phyloP scores from a whole-genome alignment of 1,140 invertebrate genomes.

The Himalopsyche phryganea region DNA sequence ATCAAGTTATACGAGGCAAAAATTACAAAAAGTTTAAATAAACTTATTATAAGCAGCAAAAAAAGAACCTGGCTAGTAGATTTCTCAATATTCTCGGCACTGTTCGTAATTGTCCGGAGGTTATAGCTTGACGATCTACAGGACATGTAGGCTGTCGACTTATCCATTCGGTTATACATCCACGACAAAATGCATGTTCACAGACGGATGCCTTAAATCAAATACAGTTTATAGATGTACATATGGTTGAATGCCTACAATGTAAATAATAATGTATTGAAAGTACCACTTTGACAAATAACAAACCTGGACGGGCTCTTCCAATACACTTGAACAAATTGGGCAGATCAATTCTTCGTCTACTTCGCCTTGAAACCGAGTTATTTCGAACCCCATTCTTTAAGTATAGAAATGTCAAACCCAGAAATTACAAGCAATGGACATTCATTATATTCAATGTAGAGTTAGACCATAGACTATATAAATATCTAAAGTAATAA shows the following conservation, averaged over 20 bases:
- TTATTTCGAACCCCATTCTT: slow-evolving; percentile 83
- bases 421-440: background rate
- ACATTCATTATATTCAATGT: too few species aligned
- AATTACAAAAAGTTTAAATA: too few species aligned
- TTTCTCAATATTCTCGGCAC: slow-evolving; percentile 91
- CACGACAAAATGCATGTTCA: slow-evolving; percentile 93
- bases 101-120: slow-evolving; percentile 78
- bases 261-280: background rate
- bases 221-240: background rate
- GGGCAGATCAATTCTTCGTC: slow-evolving; percentile 90
- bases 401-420: background rate
- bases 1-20: too few species aligned
- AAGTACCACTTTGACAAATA: background rate
- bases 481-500: too few species aligned
- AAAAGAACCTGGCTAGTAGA: slow-evolving; percentile 71
- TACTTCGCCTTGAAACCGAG: slow-evolving; percentile 84
- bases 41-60: too few species aligned
- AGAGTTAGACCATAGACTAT: too few species aligned
- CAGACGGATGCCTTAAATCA: slow-evolving; percentile 80
- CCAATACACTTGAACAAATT: slow-evolving; percentile 86
- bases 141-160: slow-evolving; percentile 89
- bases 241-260: background rate
- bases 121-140: slow-evolving; percentile 85
- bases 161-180: slow-evolving; percentile 93
- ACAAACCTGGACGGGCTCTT: slow-evolving; percentile 82